Percentiles rank a stretch among this genome's conserved stretches.
Conservation (phyloP, 2,797 vertebrate genomes). For the Enteromius afrohamiltoni region DNA sequence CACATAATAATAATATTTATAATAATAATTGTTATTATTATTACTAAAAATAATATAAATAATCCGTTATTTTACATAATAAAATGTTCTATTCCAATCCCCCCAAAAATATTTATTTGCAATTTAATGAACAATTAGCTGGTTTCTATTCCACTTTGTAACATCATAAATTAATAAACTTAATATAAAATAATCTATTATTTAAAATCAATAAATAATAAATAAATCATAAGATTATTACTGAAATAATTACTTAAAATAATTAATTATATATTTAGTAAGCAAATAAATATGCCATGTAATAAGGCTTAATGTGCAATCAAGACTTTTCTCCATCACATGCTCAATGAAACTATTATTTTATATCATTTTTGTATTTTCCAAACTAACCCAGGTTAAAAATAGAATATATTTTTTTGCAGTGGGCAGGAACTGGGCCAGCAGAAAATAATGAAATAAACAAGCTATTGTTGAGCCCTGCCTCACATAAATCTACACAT, state of each 20-base stretch:
- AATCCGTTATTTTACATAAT: not conserved
- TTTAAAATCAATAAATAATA: not conserved
- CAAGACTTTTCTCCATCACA: not conserved
- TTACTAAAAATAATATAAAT: not conserved
- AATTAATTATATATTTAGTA: not conserved
- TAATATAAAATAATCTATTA: not conserved
- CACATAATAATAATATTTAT: not conserved
- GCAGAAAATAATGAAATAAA: no score
- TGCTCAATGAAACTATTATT: not conserved
- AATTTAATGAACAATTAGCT: not conserved
- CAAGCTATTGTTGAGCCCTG: not conserved
- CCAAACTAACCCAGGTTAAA: not conserved
- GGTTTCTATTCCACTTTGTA: not conserved
- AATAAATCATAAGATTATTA: no score
- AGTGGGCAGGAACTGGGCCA: not conserved
- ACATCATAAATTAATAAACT: not conserved
- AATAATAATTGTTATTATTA: not conserved
- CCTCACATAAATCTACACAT: constrained; percentile 2
- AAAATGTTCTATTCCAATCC: not conserved
- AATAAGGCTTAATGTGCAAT: not conserved
- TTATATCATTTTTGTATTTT: not conserved
- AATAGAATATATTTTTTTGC: not conserved
- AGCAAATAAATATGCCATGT: not conserved
- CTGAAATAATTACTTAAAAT: not conserved
- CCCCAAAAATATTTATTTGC: not conserved